Evolutionary conservation across 2,113 vertebrate species (phyloP), one percentile per base, ranked within the genome.

Genomic region (Beaufortia kweichowensis): DNA sequence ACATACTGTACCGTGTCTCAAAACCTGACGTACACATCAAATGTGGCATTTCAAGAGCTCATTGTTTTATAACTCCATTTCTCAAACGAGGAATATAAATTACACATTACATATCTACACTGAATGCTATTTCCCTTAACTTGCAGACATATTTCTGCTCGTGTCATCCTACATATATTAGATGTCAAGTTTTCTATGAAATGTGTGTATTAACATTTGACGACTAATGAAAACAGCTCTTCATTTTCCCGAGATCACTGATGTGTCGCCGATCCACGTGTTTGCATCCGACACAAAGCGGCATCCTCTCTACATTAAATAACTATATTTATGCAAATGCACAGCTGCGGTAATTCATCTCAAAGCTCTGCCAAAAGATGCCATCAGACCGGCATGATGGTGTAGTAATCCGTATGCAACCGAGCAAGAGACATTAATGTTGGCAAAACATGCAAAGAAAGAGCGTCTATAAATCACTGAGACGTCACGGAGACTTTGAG

Each of bases 391-490:
- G 35, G 28, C 35, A 6, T 72, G 75, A 68, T 57, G 57, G 33
- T 71, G 28, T 62, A 71, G 64, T 68, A 62, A 75, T 73, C 48
- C 66, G 65, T 57, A 24, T 67, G 53, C 57, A 46, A 73, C 63
- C 35, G 55, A 75, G 59, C 28, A 48, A 48, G 71, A 48, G 56
- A 61, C 17, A 75, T 23, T 62, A 57, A 41, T 41, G 64, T 17
- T 73, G 66, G 24, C 65, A 31, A 67, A 60, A 76, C 68, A 46
- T 43, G 21, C 3, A 48, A 69, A 74, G 57, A 39, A 39, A 39
- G 35, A 73, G 75, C 26, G 24, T 56, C 61, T 79, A 62, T 35
- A 77, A 77, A 80, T 83, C 74, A 80, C 21, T 8, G 19, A 53
- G 59, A 68, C 35, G 26, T 78, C 43, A 33, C 26, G 21, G 41